Conservation (phyloP, 2,113 vertebrate species). For the Leptobrachium ailaonicum region DNA sequence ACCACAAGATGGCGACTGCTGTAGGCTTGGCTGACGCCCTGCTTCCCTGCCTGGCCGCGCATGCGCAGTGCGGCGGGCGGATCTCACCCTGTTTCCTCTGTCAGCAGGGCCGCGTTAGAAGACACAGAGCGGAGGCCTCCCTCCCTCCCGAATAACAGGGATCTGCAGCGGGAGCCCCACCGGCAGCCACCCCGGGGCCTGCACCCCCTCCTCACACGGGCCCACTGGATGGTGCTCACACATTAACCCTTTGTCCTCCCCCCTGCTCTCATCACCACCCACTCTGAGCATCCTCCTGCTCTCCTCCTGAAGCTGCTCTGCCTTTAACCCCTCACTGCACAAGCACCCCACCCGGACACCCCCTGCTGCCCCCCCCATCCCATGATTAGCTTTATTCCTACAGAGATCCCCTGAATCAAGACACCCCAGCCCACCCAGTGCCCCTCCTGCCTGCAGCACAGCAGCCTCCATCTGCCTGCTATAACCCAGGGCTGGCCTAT, state of each 20-base stretch:
- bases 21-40: slow-evolving; percentile 12
- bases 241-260: neutral
- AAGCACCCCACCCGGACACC: too few species aligned
- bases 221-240: neutral
- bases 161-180: neutral
- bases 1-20: slow-evolving; percentile 17
- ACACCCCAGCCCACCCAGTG: neutral
- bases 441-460: neutral
- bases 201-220: neutral
- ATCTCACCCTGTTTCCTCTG: slow-evolving; percentile 41
- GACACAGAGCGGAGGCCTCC: slow-evolving; percentile 29
- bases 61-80: slow-evolving; percentile 16
- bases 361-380: too few species aligned
- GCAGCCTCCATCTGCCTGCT: neutral
- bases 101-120: slow-evolving; percentile 45
- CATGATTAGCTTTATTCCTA: too few species aligned
- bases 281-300: neutral
- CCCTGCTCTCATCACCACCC: neutral
- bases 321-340: neutral
- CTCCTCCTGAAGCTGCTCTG: neutral
- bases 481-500: neutral
- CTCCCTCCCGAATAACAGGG: neutral
- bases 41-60: slow-evolving; percentile 8
- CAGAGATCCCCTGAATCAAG: too few species aligned
- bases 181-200: neutral